These are phyloP conservation scores for Ellobium chinense DNA, from an alignment of 2,888 invertebrate species.

Conservation along the genomic window DNA sequence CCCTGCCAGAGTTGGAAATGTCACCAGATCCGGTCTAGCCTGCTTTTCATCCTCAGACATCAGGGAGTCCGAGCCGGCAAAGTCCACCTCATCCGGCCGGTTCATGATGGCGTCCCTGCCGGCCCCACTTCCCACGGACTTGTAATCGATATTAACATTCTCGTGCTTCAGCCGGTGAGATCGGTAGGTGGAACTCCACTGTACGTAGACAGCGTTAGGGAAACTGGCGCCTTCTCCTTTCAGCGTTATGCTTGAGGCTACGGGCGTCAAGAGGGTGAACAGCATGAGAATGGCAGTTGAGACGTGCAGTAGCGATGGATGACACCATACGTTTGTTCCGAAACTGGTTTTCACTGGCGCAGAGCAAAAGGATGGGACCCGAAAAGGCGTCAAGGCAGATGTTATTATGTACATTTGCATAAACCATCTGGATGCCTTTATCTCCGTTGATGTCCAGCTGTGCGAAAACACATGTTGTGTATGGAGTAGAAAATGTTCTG, in stretches of 20 bases:
- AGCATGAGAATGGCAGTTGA: too few species aligned
- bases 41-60: constrained; percentile 51
- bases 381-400: too few species aligned
- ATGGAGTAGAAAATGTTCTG: too few species aligned
- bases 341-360: too few species aligned
- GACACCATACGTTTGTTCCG: too few species aligned
- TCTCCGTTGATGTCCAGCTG: too few species aligned
- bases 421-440: too few species aligned
- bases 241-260: neutral
- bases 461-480: too few species aligned
- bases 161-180: constrained; percentile 45
- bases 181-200: constrained; percentile 45
- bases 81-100: constrained; percentile 49
- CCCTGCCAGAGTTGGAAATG: constrained; percentile 71
- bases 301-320: too few species aligned
- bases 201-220: constrained; percentile 44
- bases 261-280: too few species aligned
- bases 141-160: constrained; percentile 57
- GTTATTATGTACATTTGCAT: too few species aligned
- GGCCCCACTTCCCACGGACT: constrained; percentile 59
- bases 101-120: constrained; percentile 58
- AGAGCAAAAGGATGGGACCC: too few species aligned
- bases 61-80: constrained; percentile 65
- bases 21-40: constrained; percentile 56
- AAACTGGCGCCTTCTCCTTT: constrained; percentile 47